Base-by-base conservation (phyloP, 2,113 vertebrate species). In the Ascaphus truei region DNA sequence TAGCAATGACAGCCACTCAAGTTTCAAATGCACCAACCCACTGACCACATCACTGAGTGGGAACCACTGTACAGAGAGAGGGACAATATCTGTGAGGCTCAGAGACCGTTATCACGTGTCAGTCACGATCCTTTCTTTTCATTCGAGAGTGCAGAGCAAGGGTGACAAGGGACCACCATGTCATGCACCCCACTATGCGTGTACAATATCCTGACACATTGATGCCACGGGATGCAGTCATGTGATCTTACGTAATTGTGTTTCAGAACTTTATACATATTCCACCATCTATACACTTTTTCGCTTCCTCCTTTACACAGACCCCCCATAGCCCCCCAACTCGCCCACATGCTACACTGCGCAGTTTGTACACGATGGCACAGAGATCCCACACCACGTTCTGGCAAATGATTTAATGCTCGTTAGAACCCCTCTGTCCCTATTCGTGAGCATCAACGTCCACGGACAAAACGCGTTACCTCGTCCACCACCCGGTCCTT, bases 1-100 rank as follows among this genome's bases (percentile, higher is more conserved):
- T 18, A 87, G 77, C 1, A 98, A 86, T 2, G 96, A 93, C 33
- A 94, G 79, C 97, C 97, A 99, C 78, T 96, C 92, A 3, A 98
- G 84, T 56, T 92, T 92, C 53, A 99, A 78, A 75, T 90, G 95
- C 62, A 99, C 76, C 55, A 87, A 82, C 48, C 97, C 96, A 0
- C 81, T 86, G 51, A 77, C 68, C 0, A 88, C 84, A 0, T 85
- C 87, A 5, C 92, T 89, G 78, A 98, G 84, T 23, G 83, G 48
- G 78, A 93, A 95, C 96, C 96, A 99, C 97, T 98, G 78, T 13
- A 56, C 0, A 11, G 71, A 76, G 50, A 75, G 5, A 74, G 31
- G 31, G 31, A 7, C 11, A 7, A 8, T 34, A 8, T 5, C 31
- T 5, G 31, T 34, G 11, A 7, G 31, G 3, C 39, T 16, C 39